Conservation (phyloP, 2,888 invertebrate species). For the Tenodera sinensis region DNA sequence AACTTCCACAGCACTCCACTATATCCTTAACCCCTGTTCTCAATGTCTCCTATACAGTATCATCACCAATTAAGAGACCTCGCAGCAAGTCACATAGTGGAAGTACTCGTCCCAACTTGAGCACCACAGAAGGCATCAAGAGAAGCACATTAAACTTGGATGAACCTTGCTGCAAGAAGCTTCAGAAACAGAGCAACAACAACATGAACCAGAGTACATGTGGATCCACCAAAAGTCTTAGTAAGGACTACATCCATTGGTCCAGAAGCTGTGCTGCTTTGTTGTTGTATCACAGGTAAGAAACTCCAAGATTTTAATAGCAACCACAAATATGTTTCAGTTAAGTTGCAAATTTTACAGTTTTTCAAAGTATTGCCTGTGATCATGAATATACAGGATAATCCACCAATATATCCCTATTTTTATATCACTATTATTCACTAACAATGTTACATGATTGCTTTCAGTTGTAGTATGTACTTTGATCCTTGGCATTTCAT, state of each 20-base stretch:
- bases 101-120: background rate
- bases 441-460: too few species aligned
- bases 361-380: too few species aligned
- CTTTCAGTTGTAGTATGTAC: too few species aligned
- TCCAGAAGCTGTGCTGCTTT: slow-evolving; percentile 58
- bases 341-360: too few species aligned
- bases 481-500: too few species aligned
- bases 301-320: background rate
- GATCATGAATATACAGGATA: too few species aligned
- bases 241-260: background rate
- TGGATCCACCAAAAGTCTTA: background rate
- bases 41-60: slow-evolving; percentile 44
- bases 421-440: too few species aligned
- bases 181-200: background rate
- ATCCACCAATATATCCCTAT: too few species aligned
- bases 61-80: slow-evolving; percentile 22
- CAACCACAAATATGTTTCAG: too few species aligned
- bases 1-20: slow-evolving; percentile 60
- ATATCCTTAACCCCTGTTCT: slow-evolving; percentile 58
- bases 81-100: background rate
- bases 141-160: background rate
- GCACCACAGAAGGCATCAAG: background rate
- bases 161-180: background rate
- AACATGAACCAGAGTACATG: background rate
- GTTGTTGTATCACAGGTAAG: slow-evolving; percentile 56